Conservation (phyloP, 1,140 invertebrate species). For the Heliconius congener region DNA sequence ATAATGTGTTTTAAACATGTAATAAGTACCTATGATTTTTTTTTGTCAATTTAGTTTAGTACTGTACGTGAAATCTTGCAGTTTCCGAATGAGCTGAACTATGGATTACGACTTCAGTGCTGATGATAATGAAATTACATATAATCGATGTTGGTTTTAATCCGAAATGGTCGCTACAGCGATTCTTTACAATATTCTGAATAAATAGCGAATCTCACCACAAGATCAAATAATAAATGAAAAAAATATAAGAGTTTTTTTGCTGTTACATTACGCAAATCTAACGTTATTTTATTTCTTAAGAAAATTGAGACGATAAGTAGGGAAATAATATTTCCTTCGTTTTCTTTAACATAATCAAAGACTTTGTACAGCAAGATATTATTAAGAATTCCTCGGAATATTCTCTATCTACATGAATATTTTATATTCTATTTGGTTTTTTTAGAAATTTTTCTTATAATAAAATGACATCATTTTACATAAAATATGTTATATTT, state of each 20-base stretch:
- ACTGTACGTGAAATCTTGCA: too few relatives aligned
- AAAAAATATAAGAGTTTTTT: neutral
- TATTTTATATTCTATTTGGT: neutral
- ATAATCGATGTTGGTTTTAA: too few relatives aligned
- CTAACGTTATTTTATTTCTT: neutral
- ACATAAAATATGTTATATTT: neutral
- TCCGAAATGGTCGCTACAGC: too few relatives aligned
- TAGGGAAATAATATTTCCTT: neutral
- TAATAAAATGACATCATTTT: neutral
- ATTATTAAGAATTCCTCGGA: neutral
- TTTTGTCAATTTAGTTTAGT: too few relatives aligned
- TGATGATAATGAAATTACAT: too few relatives aligned
- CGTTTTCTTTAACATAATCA: conserved; percentile 5
- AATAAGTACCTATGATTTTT: neutral
- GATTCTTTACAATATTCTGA: too few relatives aligned
- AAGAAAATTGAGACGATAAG: neutral
- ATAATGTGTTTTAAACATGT: neutral
- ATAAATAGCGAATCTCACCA: neutral
- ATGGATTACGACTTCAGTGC: too few relatives aligned
- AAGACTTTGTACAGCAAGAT: conserved; percentile 6
- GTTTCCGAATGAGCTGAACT: too few relatives aligned
- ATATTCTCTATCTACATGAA: neutral
- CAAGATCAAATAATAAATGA: neutral
- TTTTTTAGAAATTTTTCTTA: neutral
- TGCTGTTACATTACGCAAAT: neutral